Evolutionary conservation across 2,797 vertebrate species (phyloP).

Genomic region (Steatocranus sp.): DNA sequence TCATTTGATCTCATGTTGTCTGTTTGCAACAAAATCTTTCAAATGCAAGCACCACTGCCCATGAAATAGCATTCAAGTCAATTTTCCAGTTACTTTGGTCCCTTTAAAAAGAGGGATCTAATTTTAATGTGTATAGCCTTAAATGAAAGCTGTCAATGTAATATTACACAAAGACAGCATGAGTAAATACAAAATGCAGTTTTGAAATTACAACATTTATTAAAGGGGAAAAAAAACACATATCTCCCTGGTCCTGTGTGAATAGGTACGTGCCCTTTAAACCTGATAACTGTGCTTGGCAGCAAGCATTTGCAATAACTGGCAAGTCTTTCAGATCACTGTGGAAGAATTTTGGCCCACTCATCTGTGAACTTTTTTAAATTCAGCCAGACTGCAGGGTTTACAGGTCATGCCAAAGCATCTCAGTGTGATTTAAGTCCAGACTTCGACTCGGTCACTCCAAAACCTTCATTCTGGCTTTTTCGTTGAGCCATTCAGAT

Average conservation of each 20-base stretch:
- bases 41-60: background rate
- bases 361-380: background rate
- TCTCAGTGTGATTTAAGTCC: background rate
- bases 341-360: background rate
- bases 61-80: fast-evolving
- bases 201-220: background rate
- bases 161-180: background rate
- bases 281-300: background rate
- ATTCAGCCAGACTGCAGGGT: background rate
- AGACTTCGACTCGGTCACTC: background rate
- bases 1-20: background rate
- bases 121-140: fast-evolving
- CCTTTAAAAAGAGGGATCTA: fast-evolving
- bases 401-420: fast-evolving
- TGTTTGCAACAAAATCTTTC: background rate
- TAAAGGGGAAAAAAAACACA: fast-evolving
- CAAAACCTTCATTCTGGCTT: background rate
- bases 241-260: fast-evolving
- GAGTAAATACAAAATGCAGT: background rate
- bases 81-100: background rate
- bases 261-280: background rate
- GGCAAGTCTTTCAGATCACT: fast-evolving
- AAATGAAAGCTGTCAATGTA: background rate
- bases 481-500: fast-evolving
- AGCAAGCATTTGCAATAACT: background rate